Evolutionary conservation across 2,888 invertebrate genomes (phyloP), one percentile per base, ranked within the genome.

Genomic region (Nomada lathburiana): DNA sequence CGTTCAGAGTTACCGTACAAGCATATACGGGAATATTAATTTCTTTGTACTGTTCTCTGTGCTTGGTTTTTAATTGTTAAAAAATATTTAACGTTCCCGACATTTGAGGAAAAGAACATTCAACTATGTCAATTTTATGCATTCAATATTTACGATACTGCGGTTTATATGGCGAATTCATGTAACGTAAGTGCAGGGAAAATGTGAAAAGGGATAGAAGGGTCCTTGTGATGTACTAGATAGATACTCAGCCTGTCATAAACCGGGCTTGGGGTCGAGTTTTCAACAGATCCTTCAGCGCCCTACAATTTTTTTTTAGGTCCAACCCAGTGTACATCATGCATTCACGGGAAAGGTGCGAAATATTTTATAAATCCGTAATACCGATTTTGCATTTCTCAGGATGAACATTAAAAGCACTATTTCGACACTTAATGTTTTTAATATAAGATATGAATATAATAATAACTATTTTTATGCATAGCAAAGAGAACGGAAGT

Each of bases 71-170:
- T 36, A 36, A 47, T 47, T 47, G 11, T 47, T 47, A 47, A 16
- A 0, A 13, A 16, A 47, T 47, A 47, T 13, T 47, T 47, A 47
- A 16, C 3, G 47, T 53, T n/a, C 53, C 20, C n/a, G 9, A 2
- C n/a, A n/a, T 10, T 20, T 10, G n/a, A 53, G n/a, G 2, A 9
- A n/a, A 53, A n/a, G n/a, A 18, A 53, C 53, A 2, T n/a, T 53
- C n/a, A 10, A 9, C 53, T 53, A n/a, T 53, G n/a, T n/a, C 53
- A 53, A 53, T 53, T 53, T 18, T 18, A 20, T 9, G 18, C 26
- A 26, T 10, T 16, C 52, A 23, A 60, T 70, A 60, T 70, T 62
- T 62, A 52, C 29, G 52, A 29, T 52, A 67, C n/a, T 20, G 29
- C 18, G 9, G 4, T 10, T 7, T 23, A 42, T 53, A 53, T 23